Conservation (phyloP, 2,113 vertebrate genomes). For the Phoxinus phoxinus region DNA sequence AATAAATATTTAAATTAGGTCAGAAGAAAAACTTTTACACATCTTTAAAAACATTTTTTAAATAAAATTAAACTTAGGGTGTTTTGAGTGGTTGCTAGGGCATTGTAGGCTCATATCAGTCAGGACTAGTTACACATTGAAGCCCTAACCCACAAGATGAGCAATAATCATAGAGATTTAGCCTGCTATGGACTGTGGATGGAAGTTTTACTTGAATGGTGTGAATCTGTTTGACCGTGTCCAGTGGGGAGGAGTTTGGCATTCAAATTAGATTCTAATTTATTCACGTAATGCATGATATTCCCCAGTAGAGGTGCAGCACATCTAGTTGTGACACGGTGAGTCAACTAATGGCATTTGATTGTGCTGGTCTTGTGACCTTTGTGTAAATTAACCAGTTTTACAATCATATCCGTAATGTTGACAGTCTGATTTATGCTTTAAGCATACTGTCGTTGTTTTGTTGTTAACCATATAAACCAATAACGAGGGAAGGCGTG, state of each 20-base stretch:
- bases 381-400: not conserved
- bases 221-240: not conserved
- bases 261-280: not conserved
- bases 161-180: slow-evolving; percentile 5
- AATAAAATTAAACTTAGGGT: not conserved
- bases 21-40: too few relatives aligned
- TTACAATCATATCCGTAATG: not conserved
- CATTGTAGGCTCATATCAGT: not conserved
- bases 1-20: not conserved
- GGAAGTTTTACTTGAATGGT: not conserved
- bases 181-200: not conserved
- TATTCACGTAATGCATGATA: slow-evolving; percentile 16
- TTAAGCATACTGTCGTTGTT: not conserved
- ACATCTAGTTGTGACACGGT: not conserved
- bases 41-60: too few relatives aligned
- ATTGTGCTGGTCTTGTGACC: not conserved
- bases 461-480: slow-evolving; percentile 1
- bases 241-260: not conserved
- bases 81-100: not conserved
- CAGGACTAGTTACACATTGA: not conserved
- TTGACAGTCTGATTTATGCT: not conserved
- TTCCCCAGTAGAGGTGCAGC: not conserved
- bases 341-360: not conserved
- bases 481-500: not conserved
- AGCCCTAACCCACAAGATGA: not conserved